Conservation (phyloP, 2,113 vertebrate genomes). For the Plotosus lineatus region DNA sequence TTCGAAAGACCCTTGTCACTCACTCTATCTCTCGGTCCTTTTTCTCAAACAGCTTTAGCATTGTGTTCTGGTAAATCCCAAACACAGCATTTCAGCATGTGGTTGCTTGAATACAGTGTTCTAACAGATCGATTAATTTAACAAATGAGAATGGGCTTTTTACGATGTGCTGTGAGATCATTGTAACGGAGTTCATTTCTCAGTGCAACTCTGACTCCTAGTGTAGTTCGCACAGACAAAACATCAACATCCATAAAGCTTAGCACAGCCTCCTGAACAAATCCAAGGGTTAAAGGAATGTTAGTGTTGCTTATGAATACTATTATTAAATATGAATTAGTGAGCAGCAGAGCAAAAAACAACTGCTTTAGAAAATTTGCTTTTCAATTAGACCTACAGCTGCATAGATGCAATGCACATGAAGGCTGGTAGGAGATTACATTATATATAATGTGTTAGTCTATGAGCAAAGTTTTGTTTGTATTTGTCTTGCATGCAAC, state of each 20-base stretch:
- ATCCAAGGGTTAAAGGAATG: not conserved
- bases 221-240: slow-evolving; percentile 68
- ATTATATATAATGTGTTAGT: not conserved
- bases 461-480: slow-evolving; percentile 12
- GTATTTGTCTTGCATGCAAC: slow-evolving; percentile 40
- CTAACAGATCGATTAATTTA: slow-evolving; percentile 8
- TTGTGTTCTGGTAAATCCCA: slow-evolving; percentile 19
- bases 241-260: slow-evolving; percentile 39
- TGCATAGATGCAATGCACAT: not conserved
- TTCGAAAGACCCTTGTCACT: slow-evolving; percentile 14
- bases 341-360: not conserved
- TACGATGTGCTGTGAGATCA: not conserved
- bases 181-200: slow-evolving; percentile 13
- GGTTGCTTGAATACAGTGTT: slow-evolving; percentile 25
- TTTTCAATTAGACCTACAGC: not conserved
- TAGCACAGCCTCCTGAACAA: slow-evolving; percentile 24
- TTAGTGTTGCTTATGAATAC: slow-evolving; percentile 2
- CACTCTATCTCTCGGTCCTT: not conserved
- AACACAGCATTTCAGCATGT: slow-evolving; percentile 19
- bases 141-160: slow-evolving; percentile 9
- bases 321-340: not conserved
- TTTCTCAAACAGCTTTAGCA: slow-evolving; percentile 3
- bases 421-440: not conserved
- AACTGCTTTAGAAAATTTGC: slow-evolving; percentile 24
- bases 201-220: slow-evolving; percentile 63